Conservation (phyloP, 2,113 vertebrate genomes). For the Oostethus manadensis region DNA sequence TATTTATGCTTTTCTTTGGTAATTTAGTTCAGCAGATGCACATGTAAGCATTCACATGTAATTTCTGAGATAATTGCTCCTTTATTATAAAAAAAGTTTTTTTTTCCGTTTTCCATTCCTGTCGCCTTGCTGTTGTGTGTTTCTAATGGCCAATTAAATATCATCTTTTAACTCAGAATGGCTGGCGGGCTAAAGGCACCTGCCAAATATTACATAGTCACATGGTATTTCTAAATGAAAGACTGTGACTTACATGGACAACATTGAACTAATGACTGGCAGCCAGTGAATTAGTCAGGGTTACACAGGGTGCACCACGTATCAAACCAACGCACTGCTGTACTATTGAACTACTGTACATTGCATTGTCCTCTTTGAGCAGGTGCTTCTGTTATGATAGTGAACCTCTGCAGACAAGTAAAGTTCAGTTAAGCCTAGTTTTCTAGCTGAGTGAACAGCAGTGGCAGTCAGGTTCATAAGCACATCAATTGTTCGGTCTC, state of each 20-base stretch:
- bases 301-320: neutral
- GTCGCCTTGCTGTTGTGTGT: conserved; percentile 4
- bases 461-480: no score
- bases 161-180: conserved; percentile 12
- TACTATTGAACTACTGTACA: no score
- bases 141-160: conserved; percentile 11
- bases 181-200: conserved; percentile 18
- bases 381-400: neutral
- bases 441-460: no score
- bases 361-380: neutral
- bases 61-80: neutral
- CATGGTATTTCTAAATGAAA: conserved; percentile 21
- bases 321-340: no score
- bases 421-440: no score
- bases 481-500: no score
- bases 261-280: conserved; percentile 6
- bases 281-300: conserved; percentile 3
- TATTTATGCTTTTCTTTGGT: neutral
- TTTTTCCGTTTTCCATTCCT: conserved; percentile 2
- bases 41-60: no score
- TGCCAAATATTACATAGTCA: conserved; percentile 6
- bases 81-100: neutral
- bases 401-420: neutral
- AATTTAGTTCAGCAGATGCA: neutral
- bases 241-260: conserved; percentile 17